A percentile compares a stretch with the other conserved stretches of the same genome.
Conservation (phyloP, 2,113 vertebrate species). For the Typhlomys cinereus region DNA sequence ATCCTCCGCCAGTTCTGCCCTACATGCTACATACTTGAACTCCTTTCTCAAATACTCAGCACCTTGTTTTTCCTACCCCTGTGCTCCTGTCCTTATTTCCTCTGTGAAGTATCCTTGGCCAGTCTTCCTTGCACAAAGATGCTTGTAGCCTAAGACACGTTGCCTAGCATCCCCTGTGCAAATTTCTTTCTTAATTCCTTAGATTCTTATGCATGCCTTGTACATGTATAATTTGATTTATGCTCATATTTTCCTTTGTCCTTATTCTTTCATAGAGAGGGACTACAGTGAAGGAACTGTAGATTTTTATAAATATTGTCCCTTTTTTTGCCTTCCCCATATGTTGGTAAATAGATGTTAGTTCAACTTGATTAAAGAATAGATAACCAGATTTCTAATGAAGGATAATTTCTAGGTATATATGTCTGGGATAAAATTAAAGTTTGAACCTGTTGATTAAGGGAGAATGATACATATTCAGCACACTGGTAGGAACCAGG, state of each 20-base stretch:
- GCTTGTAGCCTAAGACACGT: neutral
- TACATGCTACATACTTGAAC: neutral
- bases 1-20: neutral
- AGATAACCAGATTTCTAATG: neutral
- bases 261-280: neutral
- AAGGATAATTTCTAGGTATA: neutral
- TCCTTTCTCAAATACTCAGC: neutral
- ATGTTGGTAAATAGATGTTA: neutral
- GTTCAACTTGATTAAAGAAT: neutral
- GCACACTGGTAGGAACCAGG: rapidly evolving
- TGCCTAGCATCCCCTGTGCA: neutral
- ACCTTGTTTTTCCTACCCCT: neutral
- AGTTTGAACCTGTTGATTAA: neutral
- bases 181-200: neutral
- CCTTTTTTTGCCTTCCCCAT: neutral
- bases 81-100: neutral
- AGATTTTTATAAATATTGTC: neutral
- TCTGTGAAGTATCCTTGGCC: neutral
- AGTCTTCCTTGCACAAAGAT: neutral
- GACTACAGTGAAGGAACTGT: neutral
- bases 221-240: neutral
- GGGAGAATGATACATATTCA: neutral
- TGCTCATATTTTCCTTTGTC: neutral
- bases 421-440: neutral
- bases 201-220: neutral